These are phyloP conservation scores for Phrynocephalus versicolor DNA, from an alignment of 2,113 vertebrate species.

Conservation along the genomic window DNA sequence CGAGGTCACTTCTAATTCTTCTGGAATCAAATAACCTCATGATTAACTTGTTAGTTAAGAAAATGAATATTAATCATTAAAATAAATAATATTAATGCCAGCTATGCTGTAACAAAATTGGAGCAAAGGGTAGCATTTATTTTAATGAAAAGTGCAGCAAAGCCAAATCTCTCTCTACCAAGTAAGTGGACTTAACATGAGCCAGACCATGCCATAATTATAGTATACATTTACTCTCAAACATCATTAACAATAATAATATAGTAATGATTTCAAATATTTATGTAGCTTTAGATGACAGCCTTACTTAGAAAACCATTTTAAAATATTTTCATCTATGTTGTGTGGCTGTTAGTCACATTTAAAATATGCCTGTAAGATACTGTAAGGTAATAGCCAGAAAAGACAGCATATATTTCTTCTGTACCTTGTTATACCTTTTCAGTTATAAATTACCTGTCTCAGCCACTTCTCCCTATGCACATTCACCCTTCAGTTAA, in stretches of 20 bases:
- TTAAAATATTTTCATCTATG: not conserved
- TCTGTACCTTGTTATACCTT: not conserved
- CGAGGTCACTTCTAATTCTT: not conserved
- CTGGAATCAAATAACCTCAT: not conserved
- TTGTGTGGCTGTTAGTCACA: not conserved
- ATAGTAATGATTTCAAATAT: not conserved
- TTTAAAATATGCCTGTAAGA: not conserved
- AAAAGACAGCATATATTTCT: not conserved
- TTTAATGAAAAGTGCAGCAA: not conserved
- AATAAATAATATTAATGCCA: no score
- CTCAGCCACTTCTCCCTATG: not conserved
- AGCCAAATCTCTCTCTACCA: not conserved
- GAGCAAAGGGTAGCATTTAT: not conserved
- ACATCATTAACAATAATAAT: not conserved
- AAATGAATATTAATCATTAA: not conserved
- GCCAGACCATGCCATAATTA: not conserved
- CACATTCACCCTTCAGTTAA: constrained; percentile 6
- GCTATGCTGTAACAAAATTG: not conserved
- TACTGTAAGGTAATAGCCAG: not conserved
- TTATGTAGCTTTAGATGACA: not conserved
- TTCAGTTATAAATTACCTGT: not conserved
- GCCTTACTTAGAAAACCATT: not conserved
- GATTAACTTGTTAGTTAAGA: not conserved
- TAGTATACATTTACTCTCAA: not conserved
- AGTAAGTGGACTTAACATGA: not conserved